Evolutionary conservation across 2,113 vertebrate species (phyloP), one percentile per base, ranked within the genome.

Genomic region (Psittacara wagleri): DNA sequence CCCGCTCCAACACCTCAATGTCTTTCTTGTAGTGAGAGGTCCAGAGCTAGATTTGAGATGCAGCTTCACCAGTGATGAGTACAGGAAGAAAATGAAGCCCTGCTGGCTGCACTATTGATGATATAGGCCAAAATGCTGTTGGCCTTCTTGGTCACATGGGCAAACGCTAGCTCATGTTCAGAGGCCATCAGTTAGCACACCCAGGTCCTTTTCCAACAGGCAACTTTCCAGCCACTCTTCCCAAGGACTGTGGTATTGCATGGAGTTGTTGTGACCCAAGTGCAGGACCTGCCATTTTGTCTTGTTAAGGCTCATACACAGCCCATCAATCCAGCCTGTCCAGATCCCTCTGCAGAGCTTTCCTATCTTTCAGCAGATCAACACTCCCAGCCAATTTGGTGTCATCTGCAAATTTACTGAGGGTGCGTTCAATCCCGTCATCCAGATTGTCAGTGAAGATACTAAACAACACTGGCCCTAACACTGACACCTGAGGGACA

Each of bases 31-130:
- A 59, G 20, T 24, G 57, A 59, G 57, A n/a, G 22, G 57, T 14
- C 33, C 57, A n/a, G 33, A 23, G n/a, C 22, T 24, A 23, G 20
- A 59, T 35, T 59, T 59, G 0, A 73, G 8, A 6, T 25, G 27
- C 7, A 7, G 1, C n/a, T 22, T 62, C 52, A 49, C 5, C 19
- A 44, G 1, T 13, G 17, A 28, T 0, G 0, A 28, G 14, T 7
- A 7, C 33, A 64, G 28, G 10, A 13, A 5, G 1, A 46, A 13
- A 8, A 27, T 51, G 9, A 2, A 2, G 1, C 44, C 19, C 62
- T 64, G 20, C 33, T 44, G 48, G 28, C 19, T 48, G 23, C n/a
- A 4, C 28, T 4, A 1, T 17, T 44, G 9, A 17, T n/a, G 28
- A 31, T 12, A 1, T 14, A 62, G 18, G 13, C 35, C 61, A 55